Base-by-base conservation (phyloP, 2,888 invertebrate species). In the Dolichopus griseipennis region DNA sequence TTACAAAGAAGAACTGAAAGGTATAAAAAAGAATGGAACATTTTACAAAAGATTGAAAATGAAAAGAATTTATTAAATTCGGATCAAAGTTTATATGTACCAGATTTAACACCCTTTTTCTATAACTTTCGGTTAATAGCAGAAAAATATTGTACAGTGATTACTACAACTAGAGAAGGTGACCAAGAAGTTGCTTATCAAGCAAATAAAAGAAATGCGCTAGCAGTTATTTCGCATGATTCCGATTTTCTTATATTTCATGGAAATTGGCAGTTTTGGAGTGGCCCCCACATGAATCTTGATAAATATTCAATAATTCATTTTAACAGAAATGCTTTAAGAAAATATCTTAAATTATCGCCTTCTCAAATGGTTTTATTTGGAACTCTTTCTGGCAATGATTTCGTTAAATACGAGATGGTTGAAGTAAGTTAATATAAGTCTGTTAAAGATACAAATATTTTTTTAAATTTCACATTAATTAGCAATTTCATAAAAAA, bases 201-300 rank as follows among this genome's bases (percentile, higher is more conserved):
- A 66, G 72, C 72, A 7, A 66, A 33, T 4, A 22, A 52, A 27
- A 67, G 65, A 20, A 41, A 65, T 0, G 71, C 71, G 1, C 61
- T 72, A n/a, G 72, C 70, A 4, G 62, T 72, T 12, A 52, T 72
- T 5, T 68, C 72, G 1, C 34, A 69, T 41, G 70, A 72, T 65
- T 43, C 71, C 1, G 70, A 71, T 43, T 72, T 70, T 65, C 52
- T 72, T 1, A 70, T 72, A n/a, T 72, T 65, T 63, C 61, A 67
- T 41, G 72, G 72, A 3, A 62, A 69, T 12, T 71, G 69, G 68
- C 41, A 61, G 33, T 68, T 52, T 34, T 71, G 70, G 67, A 68
- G 68, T 10, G 20, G 67, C 2, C 43, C 18, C 1, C 9, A 70
- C 41, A 12, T 70, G 0, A 15, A 72, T 67, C 33, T 65, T 1